Base-by-base conservation (phyloP, 2,113 vertebrate genomes). In the Microtus oregoni region DNA sequence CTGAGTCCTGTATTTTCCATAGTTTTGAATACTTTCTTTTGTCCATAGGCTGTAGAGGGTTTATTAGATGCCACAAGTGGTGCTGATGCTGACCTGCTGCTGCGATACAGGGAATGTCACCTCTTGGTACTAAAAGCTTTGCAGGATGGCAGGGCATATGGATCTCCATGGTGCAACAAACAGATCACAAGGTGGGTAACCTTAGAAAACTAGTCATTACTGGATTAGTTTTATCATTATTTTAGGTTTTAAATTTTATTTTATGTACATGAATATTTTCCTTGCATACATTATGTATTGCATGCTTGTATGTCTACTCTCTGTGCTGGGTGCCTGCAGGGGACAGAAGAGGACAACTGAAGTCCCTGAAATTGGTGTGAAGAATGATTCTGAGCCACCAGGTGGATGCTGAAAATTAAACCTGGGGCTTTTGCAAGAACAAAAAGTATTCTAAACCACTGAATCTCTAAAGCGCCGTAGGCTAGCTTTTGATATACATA, bases 141-240 rank as follows among this genome's bases (percentile, higher is more conserved):
- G 92, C 99, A 99, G 98, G 99, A 99, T 0, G 99, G 99, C 61
- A 99, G 99, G 0, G 99, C 99, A 0, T 99, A 99, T 44, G 99
- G 99, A 26, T 99, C 99, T 85, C 99, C 99, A 0, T 99, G 99
- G 99, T 99, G 99, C 98, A 99, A 99, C 91, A 99, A 99, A 97
- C 99, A 99, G 97, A 99, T 99, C 90, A 99, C 99, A 86, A 99
- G 99, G 99, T 99, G 76, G 97, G 98, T 98, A 73, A 67, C 78
- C n/a, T 41, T 89, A 44, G 0, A 9, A 50, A 41, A 55, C 73
- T 3, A 77, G 7, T 47, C 35, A 26, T 88, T 17, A 1, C 0
- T 77, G 28, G 14, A 19, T 8, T 67, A 67, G 3, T 14, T 95
- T 92, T 81, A 58, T n/a, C 5, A 81, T 81, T 58, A n/a, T n/a